These are phyloP conservation scores for Nesometra sesokonis DNA, from an alignment of 35 echinoderm and acorn worm genomes.

Conservation along the genomic window DNA sequence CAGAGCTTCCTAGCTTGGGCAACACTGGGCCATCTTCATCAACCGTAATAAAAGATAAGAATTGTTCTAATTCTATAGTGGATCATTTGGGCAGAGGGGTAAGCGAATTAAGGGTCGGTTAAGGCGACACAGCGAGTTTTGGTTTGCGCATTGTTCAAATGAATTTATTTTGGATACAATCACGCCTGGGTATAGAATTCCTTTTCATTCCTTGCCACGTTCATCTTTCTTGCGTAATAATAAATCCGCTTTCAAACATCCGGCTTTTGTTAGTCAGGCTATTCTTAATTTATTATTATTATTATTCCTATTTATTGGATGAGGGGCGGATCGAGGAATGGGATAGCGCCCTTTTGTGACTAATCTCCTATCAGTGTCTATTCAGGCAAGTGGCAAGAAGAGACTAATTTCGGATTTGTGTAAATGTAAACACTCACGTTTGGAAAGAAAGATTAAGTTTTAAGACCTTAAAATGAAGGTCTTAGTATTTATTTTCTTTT, in stretches of 20 bases:
- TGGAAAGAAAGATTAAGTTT: constrained; percentile 7
- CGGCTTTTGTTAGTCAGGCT: not conserved
- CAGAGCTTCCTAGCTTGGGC: too few species aligned
- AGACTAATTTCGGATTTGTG: constrained; percentile 20
- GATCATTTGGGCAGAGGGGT: too few species aligned
- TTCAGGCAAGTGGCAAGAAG: constrained; percentile 16
- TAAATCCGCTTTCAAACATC: not conserved
- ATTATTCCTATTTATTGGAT: not conserved
- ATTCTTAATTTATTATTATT: not conserved
- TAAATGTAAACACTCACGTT: not conserved
- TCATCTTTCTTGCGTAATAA: not conserved
- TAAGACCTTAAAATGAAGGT: not conserved
- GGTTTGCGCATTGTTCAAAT: too few species aligned
- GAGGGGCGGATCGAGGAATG: too few species aligned
- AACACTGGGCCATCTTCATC: too few species aligned
- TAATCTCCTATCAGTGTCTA: constrained; percentile 19
- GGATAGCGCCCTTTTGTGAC: not conserved
- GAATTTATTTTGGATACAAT: too few species aligned
- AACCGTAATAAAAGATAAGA: too few species aligned
- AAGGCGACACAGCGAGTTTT: too few species aligned
- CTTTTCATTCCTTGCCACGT: not conserved
- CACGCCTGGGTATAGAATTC: not conserved
- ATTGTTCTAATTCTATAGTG: too few species aligned
- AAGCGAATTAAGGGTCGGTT: too few species aligned
- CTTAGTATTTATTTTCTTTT: constrained; percentile 1